Evolutionary conservation across 2,113 vertebrate genomes (phyloP).

Genomic region (Scomber colias): DNA sequence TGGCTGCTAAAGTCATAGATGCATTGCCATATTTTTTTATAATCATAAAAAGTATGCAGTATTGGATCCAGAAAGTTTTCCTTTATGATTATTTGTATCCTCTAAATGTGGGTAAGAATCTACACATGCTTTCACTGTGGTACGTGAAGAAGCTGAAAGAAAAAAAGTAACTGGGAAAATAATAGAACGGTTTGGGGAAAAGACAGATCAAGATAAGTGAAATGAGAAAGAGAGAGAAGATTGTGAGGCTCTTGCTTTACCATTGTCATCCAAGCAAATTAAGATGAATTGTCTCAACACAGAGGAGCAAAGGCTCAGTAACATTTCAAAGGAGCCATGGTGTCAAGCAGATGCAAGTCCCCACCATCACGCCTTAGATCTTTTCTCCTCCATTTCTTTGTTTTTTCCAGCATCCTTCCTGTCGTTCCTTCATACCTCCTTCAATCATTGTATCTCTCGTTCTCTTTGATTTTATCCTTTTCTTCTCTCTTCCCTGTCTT

Average conservation of each 20-base stretch:
- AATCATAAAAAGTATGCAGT: no score
- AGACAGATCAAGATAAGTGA: not conserved
- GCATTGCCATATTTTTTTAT: no score
- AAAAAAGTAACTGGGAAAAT: not conserved
- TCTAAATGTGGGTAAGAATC: no score
- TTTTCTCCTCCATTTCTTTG: not conserved
- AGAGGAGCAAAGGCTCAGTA: slow-evolving; percentile 44
- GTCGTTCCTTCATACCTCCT: slow-evolving; percentile 1
- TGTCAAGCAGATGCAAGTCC: slow-evolving; percentile 19
- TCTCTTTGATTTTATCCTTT: slow-evolving; percentile 11
- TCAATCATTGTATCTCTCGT: slow-evolving; percentile 6
- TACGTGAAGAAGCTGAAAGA: not conserved
- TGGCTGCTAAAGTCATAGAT: no score
- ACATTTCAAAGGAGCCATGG: slow-evolving; percentile 38
- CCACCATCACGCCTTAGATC: slow-evolving; percentile 17
- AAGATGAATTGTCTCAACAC: slow-evolving; percentile 62
- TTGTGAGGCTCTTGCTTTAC: not conserved
- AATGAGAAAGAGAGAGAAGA: not conserved
- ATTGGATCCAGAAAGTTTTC: no score
- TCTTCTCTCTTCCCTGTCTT: not conserved
- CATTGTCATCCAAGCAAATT: slow-evolving; percentile 50
- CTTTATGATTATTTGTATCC: no score
- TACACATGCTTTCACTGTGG: no score
- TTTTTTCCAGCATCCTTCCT: not conserved
- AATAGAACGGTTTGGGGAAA: not conserved